phyloP scores from a whole-genome alignment of 2,113 vertebrate genomes.

The Nibea albiflora region DNA sequence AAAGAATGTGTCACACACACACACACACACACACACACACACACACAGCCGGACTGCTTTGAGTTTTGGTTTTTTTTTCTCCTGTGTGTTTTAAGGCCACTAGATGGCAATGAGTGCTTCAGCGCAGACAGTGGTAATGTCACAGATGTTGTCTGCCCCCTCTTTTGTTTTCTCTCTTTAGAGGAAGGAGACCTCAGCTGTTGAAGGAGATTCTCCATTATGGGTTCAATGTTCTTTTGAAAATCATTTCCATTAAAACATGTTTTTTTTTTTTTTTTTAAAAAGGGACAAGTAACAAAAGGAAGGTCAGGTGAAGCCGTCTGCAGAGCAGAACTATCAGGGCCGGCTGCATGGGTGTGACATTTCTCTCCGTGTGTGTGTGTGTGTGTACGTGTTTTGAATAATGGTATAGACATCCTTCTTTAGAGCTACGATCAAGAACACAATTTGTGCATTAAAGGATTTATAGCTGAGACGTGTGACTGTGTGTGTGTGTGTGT shows the following conservation, averaged over 20 bases:
- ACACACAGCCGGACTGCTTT: slow-evolving; percentile 18
- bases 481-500: not conserved
- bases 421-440: slow-evolving; percentile 68
- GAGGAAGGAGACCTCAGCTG: slow-evolving; percentile 87
- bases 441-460: slow-evolving; percentile 61
- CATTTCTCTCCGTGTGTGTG: slow-evolving; percentile 29
- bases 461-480: slow-evolving; percentile 36
- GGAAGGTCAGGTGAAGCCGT: slow-evolving; percentile 87
- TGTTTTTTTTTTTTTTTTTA: slow-evolving; percentile 70
- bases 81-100: slow-evolving; percentile 63
- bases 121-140: slow-evolving; percentile 65
- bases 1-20: not conserved
- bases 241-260: slow-evolving; percentile 89
- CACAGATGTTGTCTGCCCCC: slow-evolving; percentile 86
- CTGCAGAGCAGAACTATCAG: slow-evolving; percentile 78
- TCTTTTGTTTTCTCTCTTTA: slow-evolving; percentile 84
- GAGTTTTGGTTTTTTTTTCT: not conserved
- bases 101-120: slow-evolving; percentile 75
- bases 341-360: slow-evolving; percentile 74
- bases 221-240: slow-evolving; percentile 88
- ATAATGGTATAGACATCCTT: slow-evolving; percentile 74
- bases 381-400: slow-evolving; percentile 67
- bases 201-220: slow-evolving; percentile 88
- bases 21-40: no score
- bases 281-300: slow-evolving; percentile 84